phyloP scores from a whole-genome alignment of 1,140 invertebrate species.

The Diachasmimorpha longicaudata region DNA sequence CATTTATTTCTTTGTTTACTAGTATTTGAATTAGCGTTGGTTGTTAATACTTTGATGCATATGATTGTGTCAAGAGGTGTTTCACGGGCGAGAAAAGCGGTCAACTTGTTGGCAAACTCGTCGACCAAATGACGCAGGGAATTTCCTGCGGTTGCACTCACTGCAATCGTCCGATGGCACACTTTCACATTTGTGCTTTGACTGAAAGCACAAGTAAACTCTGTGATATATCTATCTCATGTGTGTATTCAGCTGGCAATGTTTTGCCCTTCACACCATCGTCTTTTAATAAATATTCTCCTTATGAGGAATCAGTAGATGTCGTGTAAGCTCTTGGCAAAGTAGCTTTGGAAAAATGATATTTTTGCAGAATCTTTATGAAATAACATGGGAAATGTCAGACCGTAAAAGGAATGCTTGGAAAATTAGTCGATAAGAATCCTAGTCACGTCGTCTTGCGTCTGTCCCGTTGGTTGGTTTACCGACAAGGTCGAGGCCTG shows the following conservation, averaged over 20 bases:
- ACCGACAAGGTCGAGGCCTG: background rate
- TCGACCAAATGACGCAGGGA: background rate
- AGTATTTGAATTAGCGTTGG: background rate
- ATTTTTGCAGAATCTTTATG: too few relatives aligned
- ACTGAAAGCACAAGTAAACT: background rate
- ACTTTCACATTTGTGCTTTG: background rate
- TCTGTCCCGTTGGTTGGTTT: constrained; percentile 18
- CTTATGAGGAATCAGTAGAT: too few relatives aligned
- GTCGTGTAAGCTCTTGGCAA: too few relatives aligned
- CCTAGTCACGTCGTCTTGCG: constrained; percentile 34
- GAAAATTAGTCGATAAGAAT: constrained; percentile 24
- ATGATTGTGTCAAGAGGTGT: background rate
- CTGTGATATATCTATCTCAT: background rate
- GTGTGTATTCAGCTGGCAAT: background rate
- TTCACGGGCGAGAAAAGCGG: constrained; percentile 7
- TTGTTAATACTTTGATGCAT: background rate
- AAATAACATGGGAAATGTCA: constrained; percentile 28
- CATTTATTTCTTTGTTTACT: constrained; percentile 7
- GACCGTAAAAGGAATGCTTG: background rate
- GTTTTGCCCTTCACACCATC: background rate
- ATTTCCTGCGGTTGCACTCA: background rate
- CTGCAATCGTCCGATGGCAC: background rate
- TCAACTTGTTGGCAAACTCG: background rate
- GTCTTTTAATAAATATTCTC: background rate
- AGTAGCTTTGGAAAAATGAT: too few relatives aligned